Base-by-base conservation (phyloP, 2,113 vertebrate genomes). In the Trochalopteron elliotii region DNA sequence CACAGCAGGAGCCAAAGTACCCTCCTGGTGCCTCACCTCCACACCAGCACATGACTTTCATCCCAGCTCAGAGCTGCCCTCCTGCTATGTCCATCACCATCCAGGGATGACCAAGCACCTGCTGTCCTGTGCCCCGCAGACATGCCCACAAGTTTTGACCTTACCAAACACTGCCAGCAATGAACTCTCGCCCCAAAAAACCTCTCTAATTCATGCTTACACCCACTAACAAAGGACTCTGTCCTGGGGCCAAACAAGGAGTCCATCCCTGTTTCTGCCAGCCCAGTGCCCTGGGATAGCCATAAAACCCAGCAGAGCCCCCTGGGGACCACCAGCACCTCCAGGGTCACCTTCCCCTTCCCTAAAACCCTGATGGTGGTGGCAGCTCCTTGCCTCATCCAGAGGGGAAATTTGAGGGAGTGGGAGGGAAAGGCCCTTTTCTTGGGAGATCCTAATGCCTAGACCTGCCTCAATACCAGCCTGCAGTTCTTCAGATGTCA, bases 1-100 rank as follows among this genome's bases (percentile, higher is more conserved):
- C 0, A 30, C 27, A 70, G 20, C 31, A 70, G 68, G 44, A 89
- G 37, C 56, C 50, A 60, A 72, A 92, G 20, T 1, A 11, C 23
- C 44, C 20, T 8, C 55, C 16, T 0, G 1, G 53, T 17, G 22
- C 40, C 44, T 57, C 27, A 1, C 8, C 44, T 87, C 63, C 24
- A 4, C 0, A 0, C 12, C 70, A 93, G 82, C 53, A 60, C 2
- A 0, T 11, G n/a, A 35, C 39, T 44, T 68, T 52, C 64, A 69
- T 11, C 55, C 71, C 65, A 55, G 59, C 7, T 33, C 60, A 87
- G 39, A 75, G 49, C 39, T 9, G 4, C 37, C 40, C 67, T 76
- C 44, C 28, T 63, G 23, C 31, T 23, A 14, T 8, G 7, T 44
- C 25, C 40, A 60, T 14, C 0, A 1, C 37, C 37, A 49, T 20